Percentiles rank a stretch among this genome's conserved stretches.
Evolutionary conservation across 2,888 invertebrate species (phyloP).

Genomic region (Endotricha flammealis): DNA sequence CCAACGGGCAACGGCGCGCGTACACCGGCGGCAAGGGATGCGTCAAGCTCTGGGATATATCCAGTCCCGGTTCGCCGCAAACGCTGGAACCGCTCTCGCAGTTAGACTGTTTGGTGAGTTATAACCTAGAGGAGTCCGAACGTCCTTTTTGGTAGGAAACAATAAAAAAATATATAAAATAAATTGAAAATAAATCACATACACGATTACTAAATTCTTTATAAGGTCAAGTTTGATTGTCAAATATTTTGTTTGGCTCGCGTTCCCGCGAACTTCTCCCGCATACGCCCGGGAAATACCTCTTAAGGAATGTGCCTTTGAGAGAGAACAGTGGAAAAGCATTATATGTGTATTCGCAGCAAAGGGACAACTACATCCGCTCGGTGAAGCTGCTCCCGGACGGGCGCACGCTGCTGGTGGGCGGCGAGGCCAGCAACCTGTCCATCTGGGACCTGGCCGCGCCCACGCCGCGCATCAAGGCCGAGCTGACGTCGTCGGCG

Average conservation of each 20-base stretch:
- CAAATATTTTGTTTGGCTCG: not conserved
- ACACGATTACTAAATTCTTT: too few species aligned
- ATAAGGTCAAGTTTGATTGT: too few species aligned
- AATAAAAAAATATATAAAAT: too few species aligned
- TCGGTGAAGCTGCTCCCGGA: conserved; percentile 96
- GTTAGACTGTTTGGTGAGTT: conserved; percentile 89
- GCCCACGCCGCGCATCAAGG: conserved; percentile 94
- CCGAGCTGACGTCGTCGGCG: conserved; percentile 92
- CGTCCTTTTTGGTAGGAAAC: too few species aligned
- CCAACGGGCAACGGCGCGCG: conserved; percentile 89
- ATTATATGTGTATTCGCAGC: too few species aligned
- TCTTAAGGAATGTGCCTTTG: too few species aligned
- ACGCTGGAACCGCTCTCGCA: conserved; percentile 94
- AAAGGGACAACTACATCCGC: conserved; percentile 95
- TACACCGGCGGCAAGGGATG: conserved; percentile 99
- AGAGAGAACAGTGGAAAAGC: too few species aligned
- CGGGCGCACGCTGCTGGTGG: conserved; percentile 95
- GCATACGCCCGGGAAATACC: too few species aligned
- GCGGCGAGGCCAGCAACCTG: conserved; percentile 96
- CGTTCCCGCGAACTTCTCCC: too few species aligned
- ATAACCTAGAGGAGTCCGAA: too few species aligned
- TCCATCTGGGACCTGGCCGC: conserved; percentile 96
- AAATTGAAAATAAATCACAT: too few species aligned
- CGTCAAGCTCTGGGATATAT: conserved; percentile 98
- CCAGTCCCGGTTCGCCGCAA: conserved; percentile 88